Evolutionary conservation across 2,888 invertebrate genomes (phyloP), one percentile per base, ranked within the genome.

Genomic region (Syrista parreyssii): DNA sequence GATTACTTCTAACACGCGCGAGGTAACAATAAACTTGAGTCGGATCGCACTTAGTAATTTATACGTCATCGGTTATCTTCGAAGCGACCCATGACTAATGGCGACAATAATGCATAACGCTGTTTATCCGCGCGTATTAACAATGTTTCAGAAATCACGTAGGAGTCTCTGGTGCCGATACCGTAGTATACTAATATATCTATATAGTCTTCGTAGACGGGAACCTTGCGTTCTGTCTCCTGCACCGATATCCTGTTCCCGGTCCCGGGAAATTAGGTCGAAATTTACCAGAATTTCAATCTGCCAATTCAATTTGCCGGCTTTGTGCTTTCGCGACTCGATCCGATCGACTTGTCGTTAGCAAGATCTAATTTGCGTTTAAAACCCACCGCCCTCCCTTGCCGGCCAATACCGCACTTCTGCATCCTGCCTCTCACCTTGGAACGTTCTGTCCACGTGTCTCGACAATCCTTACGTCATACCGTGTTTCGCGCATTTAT

Each of bases 351-450:
- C 76, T 75, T 81, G 81, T 84, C 86, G 85, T 86, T 88, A 87
- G 82, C 84, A 78, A 82, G 84, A 88, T 88, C 88, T 87, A 87
- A 88, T 88, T 88, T 87, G 86, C 88, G 83, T 88, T 86, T 86
- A 86, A 82, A 83, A 36, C 4, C 36, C 15, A 36, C 15, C 12
- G 12, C 12, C 36, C 36, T 36, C 36, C 12, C 36, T 0, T 9
- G 1, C 23, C 55, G 9, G 9, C 55, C 9, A 55, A 23, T 2
- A 2, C 55, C 23, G 23, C 55, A 55, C 55, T 55, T 55, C 55
- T 9, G 23, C 9, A 55, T 55, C 55, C 55, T 23, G 23, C 1
- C 55, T 55, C 23, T 23, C 23, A 55, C 55, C 23, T 15, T 23
- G 15, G 23, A 23, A 55, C 23, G 1, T 23, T 23, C 23, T 23